Conservation (phyloP, 2,888 invertebrate species). For the Sepioteuthis lessoniana region DNA sequence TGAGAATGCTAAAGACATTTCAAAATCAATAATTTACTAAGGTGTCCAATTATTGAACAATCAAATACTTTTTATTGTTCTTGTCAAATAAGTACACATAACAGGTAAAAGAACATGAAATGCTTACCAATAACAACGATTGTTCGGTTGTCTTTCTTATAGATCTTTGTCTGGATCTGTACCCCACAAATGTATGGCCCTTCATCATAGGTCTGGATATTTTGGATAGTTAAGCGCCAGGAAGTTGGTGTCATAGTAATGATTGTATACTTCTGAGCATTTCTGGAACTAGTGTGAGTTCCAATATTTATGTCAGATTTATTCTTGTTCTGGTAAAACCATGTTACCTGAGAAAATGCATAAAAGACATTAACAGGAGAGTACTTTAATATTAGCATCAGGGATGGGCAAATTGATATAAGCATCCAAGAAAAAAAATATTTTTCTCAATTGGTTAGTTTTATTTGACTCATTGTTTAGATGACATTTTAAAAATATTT, state of each 20-base stretch:
- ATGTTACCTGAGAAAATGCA: slow-evolving; percentile 53
- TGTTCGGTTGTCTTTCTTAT: slow-evolving; percentile 58
- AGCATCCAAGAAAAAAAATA: too few species aligned
- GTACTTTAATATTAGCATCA: background rate
- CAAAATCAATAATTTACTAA: too few species aligned
- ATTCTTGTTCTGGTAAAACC: slow-evolving; percentile 53
- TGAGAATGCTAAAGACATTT: too few species aligned
- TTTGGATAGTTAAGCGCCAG: slow-evolving; percentile 68
- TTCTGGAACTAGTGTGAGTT: slow-evolving; percentile 61
- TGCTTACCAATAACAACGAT: slow-evolving; percentile 58
- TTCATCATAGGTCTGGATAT: slow-evolving; percentile 63
- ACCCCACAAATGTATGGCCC: slow-evolving; percentile 66
- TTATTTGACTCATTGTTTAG: too few species aligned
- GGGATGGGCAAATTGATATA: slow-evolving; percentile 39
- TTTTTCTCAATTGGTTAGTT: too few species aligned
- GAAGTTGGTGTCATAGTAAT: slow-evolving; percentile 66
- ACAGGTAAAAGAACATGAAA: too few species aligned
- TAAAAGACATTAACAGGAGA: slow-evolving; percentile 54
- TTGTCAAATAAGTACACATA: too few species aligned
- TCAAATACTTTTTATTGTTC: too few species aligned
- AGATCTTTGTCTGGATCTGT: slow-evolving; percentile 62
- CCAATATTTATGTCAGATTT: slow-evolving; percentile 57
- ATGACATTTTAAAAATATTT: too few species aligned
- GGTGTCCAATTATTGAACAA: too few species aligned
- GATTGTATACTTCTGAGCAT: slow-evolving; percentile 66